Conservation (phyloP, 2,888 invertebrate species). For the Palloptera scutellata region DNA sequence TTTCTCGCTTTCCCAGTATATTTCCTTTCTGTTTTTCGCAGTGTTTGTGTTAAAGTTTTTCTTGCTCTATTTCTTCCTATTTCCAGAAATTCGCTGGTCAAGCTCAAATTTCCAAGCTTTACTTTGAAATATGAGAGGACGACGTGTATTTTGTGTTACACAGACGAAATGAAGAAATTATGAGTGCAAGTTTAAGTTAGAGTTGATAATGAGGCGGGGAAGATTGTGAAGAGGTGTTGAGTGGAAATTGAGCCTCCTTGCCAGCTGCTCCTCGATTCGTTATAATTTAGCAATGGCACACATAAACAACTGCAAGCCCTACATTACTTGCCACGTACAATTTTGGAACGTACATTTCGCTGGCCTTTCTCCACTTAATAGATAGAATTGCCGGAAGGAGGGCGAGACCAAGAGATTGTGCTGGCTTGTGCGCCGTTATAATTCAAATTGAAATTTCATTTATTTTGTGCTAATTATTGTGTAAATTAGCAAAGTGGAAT, state of each 20-base stretch:
- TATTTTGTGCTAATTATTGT: constrained; percentile 25
- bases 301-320: not conserved
- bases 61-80: not conserved
- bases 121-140: constrained; percentile 15
- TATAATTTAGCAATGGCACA: constrained; percentile 11
- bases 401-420: not conserved
- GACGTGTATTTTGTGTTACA: not conserved
- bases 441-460: constrained; percentile 10
- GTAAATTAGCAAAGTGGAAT: constrained; percentile 22
- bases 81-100: constrained; percentile 2
- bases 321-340: no score
- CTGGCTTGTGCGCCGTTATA: not conserved
- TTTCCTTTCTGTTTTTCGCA: not conserved
- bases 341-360: not conserved
- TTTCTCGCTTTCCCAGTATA: not conserved
- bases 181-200: not conserved
- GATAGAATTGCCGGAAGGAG: not conserved
- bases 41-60: constrained; percentile 8
- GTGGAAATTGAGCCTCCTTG: no score
- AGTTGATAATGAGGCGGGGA: not conserved
- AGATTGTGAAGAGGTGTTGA: not conserved
- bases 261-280: constrained; percentile 8
- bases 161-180: not conserved
- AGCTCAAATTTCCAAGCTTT: constrained; percentile 7
- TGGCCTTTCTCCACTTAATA: not conserved